Conservation (phyloP, 2,113 vertebrate genomes). For the Sylvicapra grimmia region DNA sequence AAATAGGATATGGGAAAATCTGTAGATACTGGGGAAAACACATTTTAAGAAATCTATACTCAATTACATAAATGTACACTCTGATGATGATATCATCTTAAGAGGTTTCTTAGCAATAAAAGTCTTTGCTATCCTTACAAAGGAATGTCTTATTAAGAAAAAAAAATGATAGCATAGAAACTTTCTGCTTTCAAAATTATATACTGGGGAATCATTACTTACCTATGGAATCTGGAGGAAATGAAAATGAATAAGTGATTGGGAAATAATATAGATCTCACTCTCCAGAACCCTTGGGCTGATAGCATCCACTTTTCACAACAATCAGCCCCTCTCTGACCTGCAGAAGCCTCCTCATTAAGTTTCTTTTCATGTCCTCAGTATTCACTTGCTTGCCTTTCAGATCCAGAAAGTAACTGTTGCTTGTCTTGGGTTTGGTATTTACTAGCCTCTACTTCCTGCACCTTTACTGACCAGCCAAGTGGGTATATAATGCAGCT, state of each 20-base stretch:
- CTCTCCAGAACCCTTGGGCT: accelerated
- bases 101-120: neutral
- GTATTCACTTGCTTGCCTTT: neutral
- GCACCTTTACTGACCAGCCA: accelerated
- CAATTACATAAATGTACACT: neutral
- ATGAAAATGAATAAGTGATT: neutral
- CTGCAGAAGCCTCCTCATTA: neutral
- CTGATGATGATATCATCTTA: neutral
- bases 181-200: neutral
- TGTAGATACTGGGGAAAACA: slow-evolving; percentile 46
- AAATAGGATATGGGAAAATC: slow-evolving; percentile 82
- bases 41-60: neutral
- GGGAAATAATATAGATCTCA: accelerated
- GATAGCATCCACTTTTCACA: accelerated
- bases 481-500: accelerated
- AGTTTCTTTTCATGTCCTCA: neutral
- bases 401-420: accelerated
- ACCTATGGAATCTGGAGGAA: neutral
- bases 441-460: neutral
- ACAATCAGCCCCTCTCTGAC: accelerated
- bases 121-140: neutral
- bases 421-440: neutral
- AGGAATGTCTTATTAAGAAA: neutral
- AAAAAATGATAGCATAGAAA: neutral
- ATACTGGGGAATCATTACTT: neutral